Evolutionary conservation across 1,140 invertebrate genomes (phyloP), one percentile per base, ranked within the genome.

Genomic region (Pogonus chalceus): DNA sequence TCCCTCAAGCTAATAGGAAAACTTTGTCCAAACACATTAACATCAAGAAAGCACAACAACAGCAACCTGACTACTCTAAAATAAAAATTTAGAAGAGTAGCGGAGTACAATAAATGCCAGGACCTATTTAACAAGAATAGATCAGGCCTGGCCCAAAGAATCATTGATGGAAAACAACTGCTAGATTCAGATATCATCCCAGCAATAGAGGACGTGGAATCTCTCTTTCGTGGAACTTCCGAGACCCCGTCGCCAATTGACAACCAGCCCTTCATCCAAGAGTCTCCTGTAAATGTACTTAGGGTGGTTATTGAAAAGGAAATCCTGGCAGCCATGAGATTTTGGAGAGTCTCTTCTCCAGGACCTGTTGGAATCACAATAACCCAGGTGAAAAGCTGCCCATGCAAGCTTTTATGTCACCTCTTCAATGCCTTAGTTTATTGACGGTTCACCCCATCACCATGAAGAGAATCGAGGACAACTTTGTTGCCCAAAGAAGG

Each of bases 291-390:
- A 7, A 43, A 56, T 12, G 26, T 20, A 14, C 14, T n/a, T n/a
- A n/a, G n/a, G n/a, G n/a, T n/a, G n/a, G n/a, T n/a, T n/a, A n/a
- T n/a, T n/a, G n/a, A n/a, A 7, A 51, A 56, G 9, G 50, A 55
- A 9, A 52, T 58, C 2, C 23, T 4, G 16, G 39, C 2, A 10
- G 46, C 56, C 21, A 24, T 20, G 2, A 35, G 1, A 2, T 18
- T n/a, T 9, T 60, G 57, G 59, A 43, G 20, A 1, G 31, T 24
- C 16, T 59, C 58, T 4, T 53, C 58, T 23, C 51, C 58, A 2
- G 60, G 60, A 9, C 53, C 51, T 0, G 60, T 60, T 31, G 58
- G 58, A 4, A 54, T 60, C 23, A 58, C 56, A 26, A 50, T 60
- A 2, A 12, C 1, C 7, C 20, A n/a, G 14, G 51, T 53, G 1